Conservation (phyloP, 2,888 invertebrate genomes). For the Melikaiella ostensackeni region DNA sequence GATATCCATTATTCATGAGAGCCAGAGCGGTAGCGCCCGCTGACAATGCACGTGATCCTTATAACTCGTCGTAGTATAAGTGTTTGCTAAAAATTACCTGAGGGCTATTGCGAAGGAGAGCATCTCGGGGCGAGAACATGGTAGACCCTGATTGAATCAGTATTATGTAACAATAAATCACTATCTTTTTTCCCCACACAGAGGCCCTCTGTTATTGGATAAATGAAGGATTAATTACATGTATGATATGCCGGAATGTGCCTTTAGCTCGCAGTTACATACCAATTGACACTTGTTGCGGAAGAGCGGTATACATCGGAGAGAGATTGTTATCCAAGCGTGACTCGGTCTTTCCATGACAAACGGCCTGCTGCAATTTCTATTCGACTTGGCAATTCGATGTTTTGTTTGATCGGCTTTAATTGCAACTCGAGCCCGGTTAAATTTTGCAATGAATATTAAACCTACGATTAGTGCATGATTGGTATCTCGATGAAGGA, state of each 20-base stretch:
- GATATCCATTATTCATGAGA: conserved; percentile 73
- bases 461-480: conserved; percentile 30
- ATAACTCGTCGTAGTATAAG: conserved; percentile 55
- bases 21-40: conserved; percentile 60
- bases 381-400: background rate
- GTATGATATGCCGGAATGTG: conserved; percentile 26
- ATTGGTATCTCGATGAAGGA: conserved; percentile 19
- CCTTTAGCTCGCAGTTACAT: conserved; percentile 28
- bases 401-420: conserved; percentile 17
- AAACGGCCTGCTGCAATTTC: conserved; percentile 30
- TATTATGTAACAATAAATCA: conserved; percentile 35
- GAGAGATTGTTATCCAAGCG: conserved; percentile 34
- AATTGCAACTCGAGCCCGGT: background rate
- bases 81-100: conserved; percentile 45
- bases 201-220: background rate
- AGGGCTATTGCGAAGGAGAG: conserved; percentile 38
- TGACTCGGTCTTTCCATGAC: conserved; percentile 24
- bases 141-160: conserved; percentile 18
- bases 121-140: conserved; percentile 14
- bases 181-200: background rate
- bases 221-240: conserved; percentile 24
- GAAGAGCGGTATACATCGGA: conserved; percentile 1
- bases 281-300: conserved; percentile 37
- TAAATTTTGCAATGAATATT: conserved; percentile 27
- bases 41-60: conserved; percentile 67